A percentile compares a stretch with the other conserved stretches of the same genome.
Conservation (phyloP, 2,113 vertebrate species). For the Heterocephalus glaber region DNA sequence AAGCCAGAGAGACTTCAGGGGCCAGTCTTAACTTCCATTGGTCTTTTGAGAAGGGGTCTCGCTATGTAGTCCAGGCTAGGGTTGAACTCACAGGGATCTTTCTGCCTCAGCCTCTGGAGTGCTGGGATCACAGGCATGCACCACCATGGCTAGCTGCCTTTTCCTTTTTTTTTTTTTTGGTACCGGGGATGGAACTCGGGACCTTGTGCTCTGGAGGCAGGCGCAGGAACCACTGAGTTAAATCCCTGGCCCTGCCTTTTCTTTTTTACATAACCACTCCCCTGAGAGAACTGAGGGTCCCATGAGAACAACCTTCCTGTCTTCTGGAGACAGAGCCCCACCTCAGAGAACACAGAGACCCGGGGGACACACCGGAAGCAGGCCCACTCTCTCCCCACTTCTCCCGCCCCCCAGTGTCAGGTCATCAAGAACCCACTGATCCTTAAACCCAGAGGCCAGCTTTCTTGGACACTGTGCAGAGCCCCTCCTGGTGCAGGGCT, state of each 20-base stretch:
- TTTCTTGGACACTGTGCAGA: neutral
- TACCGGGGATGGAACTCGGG: too few species aligned
- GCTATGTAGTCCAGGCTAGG: neutral
- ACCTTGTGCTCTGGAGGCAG: too few species aligned
- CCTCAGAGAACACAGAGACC: neutral
- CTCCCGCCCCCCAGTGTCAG: neutral
- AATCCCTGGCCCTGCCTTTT: too few species aligned
- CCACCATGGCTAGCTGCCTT: neutral
- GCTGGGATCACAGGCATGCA: neutral
- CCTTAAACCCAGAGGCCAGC: neutral
- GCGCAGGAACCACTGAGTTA: too few species aligned
- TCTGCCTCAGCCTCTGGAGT: neutral
- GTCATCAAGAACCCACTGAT: neutral
- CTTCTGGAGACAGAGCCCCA: neutral
- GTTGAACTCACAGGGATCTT: neutral
- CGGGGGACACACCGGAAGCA: neutral
- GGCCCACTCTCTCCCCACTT: neutral
- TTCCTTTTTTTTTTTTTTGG: too few species aligned
- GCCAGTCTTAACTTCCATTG: neutral
- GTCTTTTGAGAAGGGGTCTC: neutral
- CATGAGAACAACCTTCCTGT: neutral
- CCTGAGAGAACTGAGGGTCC: neutral
- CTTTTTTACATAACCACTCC: neutral
- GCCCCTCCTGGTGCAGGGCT: neutral
- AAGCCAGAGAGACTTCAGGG: neutral